A percentile compares a stretch with the other conserved stretches of the same genome.
Conservation (phyloP, 1,140 invertebrate species). For the Drosophila azteca region DNA sequence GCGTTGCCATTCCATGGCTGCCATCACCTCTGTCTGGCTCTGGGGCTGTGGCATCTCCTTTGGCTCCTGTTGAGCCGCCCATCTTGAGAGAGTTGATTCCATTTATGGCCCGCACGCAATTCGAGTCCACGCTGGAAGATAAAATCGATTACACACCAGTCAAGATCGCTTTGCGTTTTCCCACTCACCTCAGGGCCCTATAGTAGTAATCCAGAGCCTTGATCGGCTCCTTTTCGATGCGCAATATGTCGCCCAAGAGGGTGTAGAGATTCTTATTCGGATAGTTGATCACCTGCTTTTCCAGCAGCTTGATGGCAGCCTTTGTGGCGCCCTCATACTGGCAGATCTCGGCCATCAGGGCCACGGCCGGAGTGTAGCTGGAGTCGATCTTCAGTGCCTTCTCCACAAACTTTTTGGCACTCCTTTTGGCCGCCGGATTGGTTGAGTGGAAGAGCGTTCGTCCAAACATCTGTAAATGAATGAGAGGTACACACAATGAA, state of each 20-base stretch:
- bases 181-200: conserved; percentile 58
- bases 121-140: conserved; percentile 62
- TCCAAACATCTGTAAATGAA: conserved; percentile 58
- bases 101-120: conserved; percentile 51
- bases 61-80: conserved; percentile 7
- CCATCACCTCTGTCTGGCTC: too few species aligned
- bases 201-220: conserved; percentile 74
- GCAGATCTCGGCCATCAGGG: conserved; percentile 62
- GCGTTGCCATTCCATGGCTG: neutral
- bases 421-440: conserved; percentile 44
- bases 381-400: conserved; percentile 72
- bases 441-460: conserved; percentile 50
- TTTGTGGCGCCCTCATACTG: conserved; percentile 53
- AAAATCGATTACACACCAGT: neutral
- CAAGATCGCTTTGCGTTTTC: too few species aligned
- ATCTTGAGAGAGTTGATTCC: conserved; percentile 65
- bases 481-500: neutral
- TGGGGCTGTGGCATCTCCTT: conserved; percentile 4
- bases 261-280: conserved; percentile 65
- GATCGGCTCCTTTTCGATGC: conserved; percentile 54
- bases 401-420: conserved; percentile 63
- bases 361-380: conserved; percentile 67
- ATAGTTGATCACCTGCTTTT: conserved; percentile 56
- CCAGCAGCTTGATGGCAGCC: conserved; percentile 63
- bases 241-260: conserved; percentile 67